Base-by-base conservation (phyloP, 2,113 vertebrate species). In the Otus sunia region DNA sequence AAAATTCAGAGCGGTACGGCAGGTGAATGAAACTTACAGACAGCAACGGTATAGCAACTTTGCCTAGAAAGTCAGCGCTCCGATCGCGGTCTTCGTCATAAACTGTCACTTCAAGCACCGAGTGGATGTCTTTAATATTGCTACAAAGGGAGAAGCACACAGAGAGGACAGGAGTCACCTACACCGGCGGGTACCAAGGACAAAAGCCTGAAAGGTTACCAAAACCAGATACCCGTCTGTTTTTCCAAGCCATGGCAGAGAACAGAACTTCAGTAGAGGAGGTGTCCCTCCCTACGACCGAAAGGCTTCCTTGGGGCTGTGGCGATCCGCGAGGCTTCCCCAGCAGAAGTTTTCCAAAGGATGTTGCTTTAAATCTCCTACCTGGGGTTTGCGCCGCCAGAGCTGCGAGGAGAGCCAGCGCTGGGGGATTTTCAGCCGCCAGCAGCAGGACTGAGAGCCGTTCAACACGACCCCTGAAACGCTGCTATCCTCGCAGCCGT, bases 121-220 rank as follows among this genome's bases (percentile, higher is more conserved):
- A 99, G 97, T 99, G 99, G 97, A 99, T 99, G 98, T 99, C 99
- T 98, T 99, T 99, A 98, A 99, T 98, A 88, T 99, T 99, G 98
- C 99, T 99, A 98, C 74, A 96, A 62, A 94, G 93, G 71, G 74
- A 96, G 95, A 86, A 93, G 89, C 34, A 91, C 55, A 92, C 64
- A 88, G n/a, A 67, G 72, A 68, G 83, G 86, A 88, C n/a, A 69
- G 53, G 52, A 96, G 90, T 94, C 95, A 97, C 78, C 87, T 74
- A 97, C 71, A 66, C 93, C 79, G 95, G 84, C 10, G 1, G 56
- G 67, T 59, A 94, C 68, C 60, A 83, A 95, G 79, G 83, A 91
- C 83, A 93, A 95, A 96, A 95, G n/a, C 81, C 6, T 74, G 59
- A 90, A 94, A 96, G 89, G 72, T 95, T 91, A 95, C 82, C 86